Evolutionary conservation across 2,797 vertebrate species (phyloP).

Genomic region (Chrysolophus pictus): DNA sequence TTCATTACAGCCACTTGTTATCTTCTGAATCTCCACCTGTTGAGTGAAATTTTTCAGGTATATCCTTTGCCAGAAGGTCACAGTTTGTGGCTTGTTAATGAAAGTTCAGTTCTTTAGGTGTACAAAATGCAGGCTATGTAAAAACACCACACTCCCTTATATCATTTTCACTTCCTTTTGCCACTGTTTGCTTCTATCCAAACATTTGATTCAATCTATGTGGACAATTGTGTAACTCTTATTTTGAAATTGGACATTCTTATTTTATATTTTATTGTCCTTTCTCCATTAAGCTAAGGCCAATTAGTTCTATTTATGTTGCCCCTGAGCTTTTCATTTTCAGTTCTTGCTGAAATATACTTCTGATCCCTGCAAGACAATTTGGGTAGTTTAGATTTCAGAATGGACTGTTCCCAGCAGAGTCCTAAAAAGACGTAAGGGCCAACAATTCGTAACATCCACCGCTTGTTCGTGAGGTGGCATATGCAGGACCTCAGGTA

Average conservation of each 20-base stretch:
- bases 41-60: not conserved
- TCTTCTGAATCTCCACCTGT: not conserved
- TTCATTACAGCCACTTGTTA: not conserved
- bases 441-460: not conserved
- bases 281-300: conserved; percentile 19
- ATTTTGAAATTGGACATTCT: not conserved
- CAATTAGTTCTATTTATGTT: conserved; percentile 19
- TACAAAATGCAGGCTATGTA: not conserved
- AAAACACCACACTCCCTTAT: not conserved
- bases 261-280: conserved; percentile 13
- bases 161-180: not conserved
- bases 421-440: not conserved
- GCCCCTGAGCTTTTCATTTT: conserved; percentile 5
- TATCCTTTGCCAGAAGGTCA: not conserved
- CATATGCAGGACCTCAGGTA: not conserved
- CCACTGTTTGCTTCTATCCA: not conserved
- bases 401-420: not conserved
- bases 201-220: conserved; percentile 10
- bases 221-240: not conserved
- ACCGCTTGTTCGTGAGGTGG: not conserved
- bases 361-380: not conserved
- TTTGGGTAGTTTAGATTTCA: not conserved
- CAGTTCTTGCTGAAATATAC: not conserved
- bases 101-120: not conserved
- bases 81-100: not conserved